Evolutionary conservation across 2,888 invertebrate genomes (phyloP), one percentile per base, ranked within the genome.

Genomic region (Anorthoa munda): DNA sequence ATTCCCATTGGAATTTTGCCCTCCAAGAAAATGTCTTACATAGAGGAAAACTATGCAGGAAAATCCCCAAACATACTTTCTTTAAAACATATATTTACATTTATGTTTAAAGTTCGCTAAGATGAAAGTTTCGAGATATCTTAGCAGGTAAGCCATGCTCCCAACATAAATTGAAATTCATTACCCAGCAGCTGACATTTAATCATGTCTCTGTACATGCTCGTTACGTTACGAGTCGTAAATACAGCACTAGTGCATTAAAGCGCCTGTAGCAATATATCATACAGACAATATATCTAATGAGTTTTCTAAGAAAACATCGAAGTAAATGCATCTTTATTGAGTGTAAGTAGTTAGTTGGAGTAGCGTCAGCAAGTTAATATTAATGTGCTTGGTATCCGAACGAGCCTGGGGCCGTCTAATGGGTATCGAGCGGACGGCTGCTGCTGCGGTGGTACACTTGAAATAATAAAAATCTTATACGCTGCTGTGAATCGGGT

Each of bases 361-460:
- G 23, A 69, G 75, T 64, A 68, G 76, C 65, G 76, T 77, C 68
- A 65, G 77, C 75, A 85, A 88, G 85, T 87, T 86, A 81, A 86
- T 82, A 88, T 88, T 86, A 88, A 88, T 88, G 83, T 82, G 74
- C 66, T 75, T 80, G 31, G 75, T 69, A 79, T 74, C 81, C 60
- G 48, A 55, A 45, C 69, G 51, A 67, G 55, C 65, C 4, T 15
- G 56, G 53, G 64, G 50, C 61, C 17, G 58, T 72, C 70, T 86
- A 80, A 79, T 77, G 58, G 73, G 26, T 73, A 77, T 75, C 61
- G 72, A 68, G 60, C 53, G 56, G 39, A 55, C 31, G 31, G 48
- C 61, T 58, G 67, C 31, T 31, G 53, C 58, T 58, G 67, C 12
- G n/a, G 31, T 15, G 48, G 51, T 55, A 45, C 39, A 74, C 59